phyloP scores from a whole-genome alignment of 1,140 invertebrate genomes.

The Pollicipes pollicipes region DNA sequence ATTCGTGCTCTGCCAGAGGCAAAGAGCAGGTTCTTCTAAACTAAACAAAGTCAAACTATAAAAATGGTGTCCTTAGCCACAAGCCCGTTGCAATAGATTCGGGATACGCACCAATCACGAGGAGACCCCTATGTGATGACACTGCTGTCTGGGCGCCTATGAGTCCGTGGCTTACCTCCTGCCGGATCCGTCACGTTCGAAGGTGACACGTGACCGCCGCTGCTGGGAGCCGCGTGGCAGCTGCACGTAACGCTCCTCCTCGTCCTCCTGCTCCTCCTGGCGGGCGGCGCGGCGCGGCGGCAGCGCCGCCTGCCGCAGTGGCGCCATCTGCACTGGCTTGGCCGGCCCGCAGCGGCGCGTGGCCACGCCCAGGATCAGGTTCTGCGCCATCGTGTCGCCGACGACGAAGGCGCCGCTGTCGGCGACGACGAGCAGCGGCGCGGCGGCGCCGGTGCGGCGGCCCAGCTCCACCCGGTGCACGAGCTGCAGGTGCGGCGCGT shows the following conservation, averaged over 20 bases:
- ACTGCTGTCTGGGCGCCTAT: too few relatives aligned
- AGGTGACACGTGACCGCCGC: neutral
- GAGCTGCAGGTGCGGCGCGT: slow-evolving; percentile 40
- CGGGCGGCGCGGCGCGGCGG: too few relatives aligned
- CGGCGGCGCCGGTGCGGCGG: slow-evolving; percentile 22
- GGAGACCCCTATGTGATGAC: too few relatives aligned
- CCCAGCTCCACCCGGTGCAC: slow-evolving; percentile 37
- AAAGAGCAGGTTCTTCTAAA: too few relatives aligned
- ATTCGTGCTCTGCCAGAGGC: too few relatives aligned
- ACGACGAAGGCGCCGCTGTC: slow-evolving; percentile 51
- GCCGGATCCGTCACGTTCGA: neutral
- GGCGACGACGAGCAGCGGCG: slow-evolving; percentile 47
- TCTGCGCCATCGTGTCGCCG: slow-evolving; percentile 42
- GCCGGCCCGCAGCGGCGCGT: neutral
- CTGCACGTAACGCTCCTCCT: neutral
- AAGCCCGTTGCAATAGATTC: too few relatives aligned
- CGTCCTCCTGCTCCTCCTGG: neutral
- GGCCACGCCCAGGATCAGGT: slow-evolving; percentile 45
- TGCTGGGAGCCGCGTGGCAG: neutral
- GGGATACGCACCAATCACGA: too few relatives aligned
- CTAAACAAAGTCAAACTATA: too few relatives aligned
- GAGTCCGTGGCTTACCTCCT: neutral
- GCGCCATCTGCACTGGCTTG: neutral
- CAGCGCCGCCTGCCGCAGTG: neutral
- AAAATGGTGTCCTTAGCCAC: too few relatives aligned